These are phyloP conservation scores for Bugula neritina DNA, from an alignment of 2,888 invertebrate species.

Conservation along the genomic window DNA sequence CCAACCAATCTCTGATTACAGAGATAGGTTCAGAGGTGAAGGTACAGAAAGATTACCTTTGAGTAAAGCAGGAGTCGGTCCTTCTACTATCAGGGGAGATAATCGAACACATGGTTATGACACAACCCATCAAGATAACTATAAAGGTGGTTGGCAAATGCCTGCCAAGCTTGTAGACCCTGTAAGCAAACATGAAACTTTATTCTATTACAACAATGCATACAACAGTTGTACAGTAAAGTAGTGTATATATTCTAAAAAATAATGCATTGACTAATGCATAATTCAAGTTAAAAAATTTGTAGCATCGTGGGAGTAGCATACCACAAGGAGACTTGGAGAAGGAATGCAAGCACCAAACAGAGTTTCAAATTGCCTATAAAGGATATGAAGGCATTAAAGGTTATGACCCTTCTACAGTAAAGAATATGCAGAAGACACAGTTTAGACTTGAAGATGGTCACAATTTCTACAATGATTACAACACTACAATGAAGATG, in stretches of 20 bases:
- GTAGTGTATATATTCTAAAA: too few species aligned
- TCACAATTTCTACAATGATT: conserved; percentile 31
- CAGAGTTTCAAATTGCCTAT: conserved; percentile 24
- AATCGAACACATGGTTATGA: conserved; percentile 37
- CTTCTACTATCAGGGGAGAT: conserved; percentile 45
- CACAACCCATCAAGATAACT: conserved; percentile 41
- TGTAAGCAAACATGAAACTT: too few species aligned
- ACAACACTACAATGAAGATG: conserved; percentile 25
- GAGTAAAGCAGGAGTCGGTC: conserved; percentile 35
- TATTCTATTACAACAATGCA: too few species aligned
- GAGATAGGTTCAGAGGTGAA: conserved; percentile 40
- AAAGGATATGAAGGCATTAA: conserved; percentile 23
- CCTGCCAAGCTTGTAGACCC: conserved; percentile 29
- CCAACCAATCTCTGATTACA: conserved; percentile 43
- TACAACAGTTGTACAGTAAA: too few species aligned
- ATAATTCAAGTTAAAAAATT: too few species aligned
- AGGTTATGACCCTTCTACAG: conserved; percentile 36
- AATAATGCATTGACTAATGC: too few species aligned
- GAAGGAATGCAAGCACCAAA: conserved; percentile 34
- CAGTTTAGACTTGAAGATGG: conserved; percentile 44
- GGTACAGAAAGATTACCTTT: conserved; percentile 33
- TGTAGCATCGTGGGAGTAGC: conserved; percentile 42
- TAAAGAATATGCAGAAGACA: conserved; percentile 38
- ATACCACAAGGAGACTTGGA: conserved; percentile 43
- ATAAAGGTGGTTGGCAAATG: conserved; percentile 36